These are phyloP conservation scores for Tiphia femorata DNA, from an alignment of 2,888 invertebrate genomes.

Conservation along the genomic window DNA sequence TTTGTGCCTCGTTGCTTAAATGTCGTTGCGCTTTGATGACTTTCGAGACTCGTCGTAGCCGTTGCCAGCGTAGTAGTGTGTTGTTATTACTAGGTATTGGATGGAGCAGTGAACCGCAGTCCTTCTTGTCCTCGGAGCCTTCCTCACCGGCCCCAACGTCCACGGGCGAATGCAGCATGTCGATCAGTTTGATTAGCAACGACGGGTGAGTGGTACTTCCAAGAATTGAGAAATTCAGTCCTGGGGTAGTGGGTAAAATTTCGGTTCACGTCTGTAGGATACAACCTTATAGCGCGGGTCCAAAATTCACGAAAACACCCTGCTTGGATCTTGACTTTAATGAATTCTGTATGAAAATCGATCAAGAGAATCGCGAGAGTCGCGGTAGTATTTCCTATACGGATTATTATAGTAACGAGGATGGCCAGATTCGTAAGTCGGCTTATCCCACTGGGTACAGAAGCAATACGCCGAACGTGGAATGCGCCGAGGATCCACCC, in stretches of 20 bases:
- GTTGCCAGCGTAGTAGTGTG: too few relatives aligned
- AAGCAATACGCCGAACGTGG: conserved; percentile 35
- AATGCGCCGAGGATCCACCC: conserved; percentile 40
- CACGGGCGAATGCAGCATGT: conserved; percentile 75
- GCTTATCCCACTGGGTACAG: conserved; percentile 15
- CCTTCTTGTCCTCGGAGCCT: conserved; percentile 83
- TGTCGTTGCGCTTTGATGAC: too few relatives aligned
- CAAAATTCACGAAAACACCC: conserved; percentile 72
- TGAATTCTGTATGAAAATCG: conserved; percentile 61
- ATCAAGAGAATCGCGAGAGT: conserved; percentile 61
- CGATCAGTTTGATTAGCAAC: conserved; percentile 75
- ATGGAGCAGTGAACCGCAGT: conserved; percentile 87
- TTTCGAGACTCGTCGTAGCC: too few relatives aligned
- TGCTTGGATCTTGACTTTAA: conserved; percentile 72
- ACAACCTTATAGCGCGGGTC: conserved; percentile 44
- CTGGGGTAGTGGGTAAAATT: too few relatives aligned
- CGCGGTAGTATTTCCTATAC: conserved; percentile 67
- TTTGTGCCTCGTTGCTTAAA: too few relatives aligned
- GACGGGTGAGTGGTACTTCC: conserved; percentile 72
- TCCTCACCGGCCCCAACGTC: conserved; percentile 80
- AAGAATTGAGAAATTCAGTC: neutral
- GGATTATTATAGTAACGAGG: conserved; percentile 67
- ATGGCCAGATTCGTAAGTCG: conserved; percentile 61
- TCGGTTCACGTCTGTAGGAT: conserved; percentile 35
- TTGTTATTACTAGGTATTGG: conserved; percentile 72